phyloP scores from a whole-genome alignment of 2,888 invertebrate genomes.

The Stenotaenia linearis region DNA sequence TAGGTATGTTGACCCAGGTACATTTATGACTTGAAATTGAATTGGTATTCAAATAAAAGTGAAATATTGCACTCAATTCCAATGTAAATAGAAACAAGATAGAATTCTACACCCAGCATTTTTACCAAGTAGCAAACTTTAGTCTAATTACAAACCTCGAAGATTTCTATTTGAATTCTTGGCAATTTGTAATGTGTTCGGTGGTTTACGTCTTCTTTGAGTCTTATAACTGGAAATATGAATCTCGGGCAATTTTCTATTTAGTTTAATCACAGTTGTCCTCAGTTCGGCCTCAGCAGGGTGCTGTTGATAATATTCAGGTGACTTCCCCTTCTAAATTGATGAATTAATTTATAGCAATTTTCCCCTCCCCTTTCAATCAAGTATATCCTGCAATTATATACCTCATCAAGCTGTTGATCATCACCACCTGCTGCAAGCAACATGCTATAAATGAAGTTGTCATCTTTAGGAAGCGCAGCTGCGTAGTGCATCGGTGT shows the following conservation, averaged over 20 bases:
- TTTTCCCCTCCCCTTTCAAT: background rate
- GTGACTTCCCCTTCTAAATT: conserved; percentile 47
- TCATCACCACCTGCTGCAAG: conserved; percentile 78
- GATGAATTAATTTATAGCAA: background rate
- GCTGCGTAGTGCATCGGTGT: conserved; percentile 86
- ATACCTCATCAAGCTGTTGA: conserved; percentile 74
- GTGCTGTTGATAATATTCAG: conserved; percentile 52
- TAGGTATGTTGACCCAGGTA: too few species aligned
- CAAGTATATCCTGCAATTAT: conserved; percentile 42
- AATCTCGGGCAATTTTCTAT: conserved; percentile 36
- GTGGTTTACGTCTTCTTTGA: conserved; percentile 1
- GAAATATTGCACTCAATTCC: too few species aligned
- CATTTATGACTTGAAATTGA: too few species aligned
- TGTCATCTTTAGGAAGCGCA: conserved; percentile 66
- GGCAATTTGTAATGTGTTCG: background rate
- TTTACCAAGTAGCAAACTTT: too few species aligned
- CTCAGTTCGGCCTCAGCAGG: conserved; percentile 65
- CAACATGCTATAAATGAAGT: conserved; percentile 69
- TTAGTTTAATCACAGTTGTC: conserved; percentile 50
- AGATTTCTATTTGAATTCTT: conserved; percentile 12
- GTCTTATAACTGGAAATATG: background rate
- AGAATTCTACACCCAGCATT: too few species aligned
- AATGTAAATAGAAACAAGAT: too few species aligned
- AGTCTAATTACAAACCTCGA: too few species aligned
- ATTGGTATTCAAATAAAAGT: too few species aligned